Evolutionary conservation across 2,797 vertebrate genomes (phyloP).

Genomic region (Spheniscus humboldti): DNA sequence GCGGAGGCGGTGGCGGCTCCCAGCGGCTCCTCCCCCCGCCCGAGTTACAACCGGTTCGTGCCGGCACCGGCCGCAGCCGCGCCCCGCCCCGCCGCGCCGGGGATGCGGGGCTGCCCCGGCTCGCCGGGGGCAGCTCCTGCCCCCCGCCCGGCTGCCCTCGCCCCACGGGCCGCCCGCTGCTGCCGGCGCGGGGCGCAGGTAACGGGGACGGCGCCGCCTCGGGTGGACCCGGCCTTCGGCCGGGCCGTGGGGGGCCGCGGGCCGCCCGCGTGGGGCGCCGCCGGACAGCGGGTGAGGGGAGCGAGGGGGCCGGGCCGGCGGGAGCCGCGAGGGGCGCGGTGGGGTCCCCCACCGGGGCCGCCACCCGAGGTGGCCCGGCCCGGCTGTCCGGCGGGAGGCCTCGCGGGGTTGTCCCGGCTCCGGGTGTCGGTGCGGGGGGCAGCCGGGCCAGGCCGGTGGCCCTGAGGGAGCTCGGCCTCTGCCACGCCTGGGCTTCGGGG

Average conservation of each 20-base stretch:
- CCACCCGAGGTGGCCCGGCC: no score
- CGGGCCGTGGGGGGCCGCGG: neutral
- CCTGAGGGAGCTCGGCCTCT: no score
- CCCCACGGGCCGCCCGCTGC: neutral
- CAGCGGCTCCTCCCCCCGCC: neutral
- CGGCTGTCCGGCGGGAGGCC: neutral
- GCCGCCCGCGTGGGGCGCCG: no score
- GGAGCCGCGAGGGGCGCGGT: neutral
- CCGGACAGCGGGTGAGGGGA: neutral
- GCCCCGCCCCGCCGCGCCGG: neutral
- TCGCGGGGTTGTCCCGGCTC: neutral
- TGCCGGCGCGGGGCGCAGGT: neutral
- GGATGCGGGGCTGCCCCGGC: conserved; percentile 1
- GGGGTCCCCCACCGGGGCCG: neutral
- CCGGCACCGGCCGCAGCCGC: neutral
- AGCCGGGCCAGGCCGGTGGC: neutral
- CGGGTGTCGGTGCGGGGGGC: neutral
- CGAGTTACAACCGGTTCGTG: conserved; percentile 9
- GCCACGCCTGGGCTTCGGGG: no score
- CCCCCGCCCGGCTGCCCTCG: neutral
- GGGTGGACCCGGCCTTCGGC: neutral
- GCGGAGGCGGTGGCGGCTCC: neutral
- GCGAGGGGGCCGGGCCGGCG: neutral
- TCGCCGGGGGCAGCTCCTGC: neutral
- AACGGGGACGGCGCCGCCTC: neutral